A percentile compares a stretch with the other conserved stretches of the same genome.
phyloP scores from a whole-genome alignment of 2,888 invertebrate genomes.

The Willowsia nigromaculata region DNA sequence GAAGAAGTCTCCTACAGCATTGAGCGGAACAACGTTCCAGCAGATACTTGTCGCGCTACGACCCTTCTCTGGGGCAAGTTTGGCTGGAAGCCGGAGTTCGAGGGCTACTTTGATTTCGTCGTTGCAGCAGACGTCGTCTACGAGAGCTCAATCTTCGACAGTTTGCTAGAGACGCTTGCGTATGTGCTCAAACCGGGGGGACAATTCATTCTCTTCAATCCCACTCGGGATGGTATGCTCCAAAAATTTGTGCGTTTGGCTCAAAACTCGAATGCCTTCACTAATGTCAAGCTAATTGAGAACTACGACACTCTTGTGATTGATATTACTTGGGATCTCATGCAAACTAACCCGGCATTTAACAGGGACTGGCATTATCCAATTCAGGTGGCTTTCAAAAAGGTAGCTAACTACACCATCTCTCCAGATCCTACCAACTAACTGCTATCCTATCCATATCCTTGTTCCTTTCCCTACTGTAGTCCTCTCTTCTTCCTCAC shows the following conservation, averaged over 20 bases:
- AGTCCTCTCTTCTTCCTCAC: too few species aligned
- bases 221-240: constrained; percentile 66
- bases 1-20: constrained; percentile 63
- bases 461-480: neutral
- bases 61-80: constrained; percentile 63
- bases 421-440: neutral
- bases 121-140: constrained; percentile 73
- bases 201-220: constrained; percentile 72
- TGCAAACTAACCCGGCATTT: constrained; percentile 24
- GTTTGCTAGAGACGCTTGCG: constrained; percentile 56
- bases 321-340: constrained; percentile 38
- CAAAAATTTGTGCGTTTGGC: constrained; percentile 44
- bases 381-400: constrained; percentile 39
- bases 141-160: constrained; percentile 24
- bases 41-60: constrained; percentile 41
- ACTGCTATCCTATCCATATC: neutral
- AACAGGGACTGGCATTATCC: constrained; percentile 70
- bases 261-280: constrained; percentile 30
- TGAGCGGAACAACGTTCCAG: constrained; percentile 53
- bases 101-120: constrained; percentile 64
- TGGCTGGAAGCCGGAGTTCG: constrained; percentile 47
- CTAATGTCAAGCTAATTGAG: constrained; percentile 41
- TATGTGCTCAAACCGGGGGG: constrained; percentile 69
- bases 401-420: neutral
- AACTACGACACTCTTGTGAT: constrained; percentile 43